phyloP scores from a whole-genome alignment of 2,888 invertebrate species.

The Chaetoderma sp. region DNA sequence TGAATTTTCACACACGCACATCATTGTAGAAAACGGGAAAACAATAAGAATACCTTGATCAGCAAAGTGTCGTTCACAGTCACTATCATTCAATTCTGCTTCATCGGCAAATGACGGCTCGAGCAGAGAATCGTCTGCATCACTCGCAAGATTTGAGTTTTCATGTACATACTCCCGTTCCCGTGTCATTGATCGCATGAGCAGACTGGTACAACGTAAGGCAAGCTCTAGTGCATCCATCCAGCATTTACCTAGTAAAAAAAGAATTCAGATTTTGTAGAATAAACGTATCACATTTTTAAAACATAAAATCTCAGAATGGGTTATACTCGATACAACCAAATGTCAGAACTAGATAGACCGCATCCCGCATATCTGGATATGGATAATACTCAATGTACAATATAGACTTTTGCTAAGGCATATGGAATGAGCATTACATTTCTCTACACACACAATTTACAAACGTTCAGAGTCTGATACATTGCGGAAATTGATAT shows the following conservation, averaged over 20 bases:
- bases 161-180: conserved; percentile 30
- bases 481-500: too few relatives aligned
- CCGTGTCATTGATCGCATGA: conserved; percentile 77
- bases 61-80: conserved; percentile 89
- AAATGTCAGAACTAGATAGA: too few relatives aligned
- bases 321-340: neutral
- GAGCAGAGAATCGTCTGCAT: conserved; percentile 23
- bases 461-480: too few relatives aligned
- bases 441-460: too few relatives aligned
- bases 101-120: conserved; percentile 30
- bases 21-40: too few relatives aligned
- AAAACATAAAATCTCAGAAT: neutral
- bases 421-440: too few relatives aligned
- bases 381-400: too few relatives aligned
- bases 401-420: too few relatives aligned
- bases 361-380: too few relatives aligned
- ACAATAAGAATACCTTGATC: conserved; percentile 70
- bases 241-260: conserved; percentile 82
- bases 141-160: conserved; percentile 10
- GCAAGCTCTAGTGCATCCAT: conserved; percentile 94
- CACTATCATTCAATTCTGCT: conserved; percentile 78
- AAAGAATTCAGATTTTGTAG: neutral
- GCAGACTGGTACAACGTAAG: conserved; percentile 80
- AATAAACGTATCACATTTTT: too few relatives aligned
- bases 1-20: too few relatives aligned